Conservation (phyloP, 2,797 vertebrate species). For the Columba guinea region DNA sequence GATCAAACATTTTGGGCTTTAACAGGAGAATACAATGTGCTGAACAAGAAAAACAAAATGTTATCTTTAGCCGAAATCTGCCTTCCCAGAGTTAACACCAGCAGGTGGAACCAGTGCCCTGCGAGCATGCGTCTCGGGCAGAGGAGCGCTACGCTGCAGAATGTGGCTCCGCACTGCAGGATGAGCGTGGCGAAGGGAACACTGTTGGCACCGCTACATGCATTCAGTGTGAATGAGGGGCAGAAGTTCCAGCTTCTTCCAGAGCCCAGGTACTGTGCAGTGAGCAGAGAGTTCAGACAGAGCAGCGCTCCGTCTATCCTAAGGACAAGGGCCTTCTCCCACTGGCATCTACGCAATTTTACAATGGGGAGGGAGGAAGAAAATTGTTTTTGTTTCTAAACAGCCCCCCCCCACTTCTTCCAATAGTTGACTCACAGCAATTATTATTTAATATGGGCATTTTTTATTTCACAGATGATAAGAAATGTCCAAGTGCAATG, state of each 20-base stretch:
- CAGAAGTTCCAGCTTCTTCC: background rate
- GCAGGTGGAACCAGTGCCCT: background rate
- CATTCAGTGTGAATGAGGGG: background rate
- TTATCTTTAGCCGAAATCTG: background rate
- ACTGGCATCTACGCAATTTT: background rate
- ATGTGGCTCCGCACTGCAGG: background rate
- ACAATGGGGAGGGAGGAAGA: background rate
- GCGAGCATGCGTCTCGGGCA: background rate
- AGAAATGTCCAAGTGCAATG: background rate
- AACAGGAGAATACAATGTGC: background rate
- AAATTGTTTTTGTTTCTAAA: background rate
- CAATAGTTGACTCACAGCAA: background rate
- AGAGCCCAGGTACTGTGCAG: background rate
- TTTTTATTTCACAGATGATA: constrained; percentile 10
- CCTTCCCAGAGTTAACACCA: background rate
- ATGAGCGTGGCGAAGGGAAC: background rate
- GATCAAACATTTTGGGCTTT: background rate
- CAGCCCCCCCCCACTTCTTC: background rate
- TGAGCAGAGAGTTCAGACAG: background rate
- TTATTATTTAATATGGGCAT: background rate
- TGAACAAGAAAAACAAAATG: background rate
- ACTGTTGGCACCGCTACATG: background rate
- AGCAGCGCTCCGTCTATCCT: background rate
- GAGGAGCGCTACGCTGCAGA: background rate
- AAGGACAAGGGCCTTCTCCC: background rate